Evolutionary conservation across 2,888 invertebrate genomes (phyloP).

Genomic region (Euclidia mi): DNA sequence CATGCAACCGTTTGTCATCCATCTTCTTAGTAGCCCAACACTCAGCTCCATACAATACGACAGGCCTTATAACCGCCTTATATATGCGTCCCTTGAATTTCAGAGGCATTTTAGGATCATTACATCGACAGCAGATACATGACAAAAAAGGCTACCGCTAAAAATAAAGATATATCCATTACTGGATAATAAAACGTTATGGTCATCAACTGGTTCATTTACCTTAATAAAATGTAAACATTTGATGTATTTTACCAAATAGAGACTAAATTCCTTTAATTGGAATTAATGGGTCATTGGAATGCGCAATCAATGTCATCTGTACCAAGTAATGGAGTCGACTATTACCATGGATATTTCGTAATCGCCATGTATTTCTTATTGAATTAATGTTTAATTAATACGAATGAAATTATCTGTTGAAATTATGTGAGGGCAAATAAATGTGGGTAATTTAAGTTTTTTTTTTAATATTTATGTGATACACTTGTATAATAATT

Average conservation of each 20-base stretch:
- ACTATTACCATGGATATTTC: conserved; percentile 30
- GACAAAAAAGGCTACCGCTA: too few relatives aligned
- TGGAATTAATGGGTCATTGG: conserved; percentile 49
- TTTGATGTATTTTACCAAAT: conserved; percentile 46
- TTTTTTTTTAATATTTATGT: too few relatives aligned
- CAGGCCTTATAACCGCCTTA: too few relatives aligned
- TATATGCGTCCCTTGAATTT: too few relatives aligned
- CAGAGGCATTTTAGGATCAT: too few relatives aligned
- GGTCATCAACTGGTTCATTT: not conserved
- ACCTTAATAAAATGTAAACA: conserved; percentile 39
- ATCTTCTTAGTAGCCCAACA: too few relatives aligned
- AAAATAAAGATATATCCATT: too few relatives aligned
- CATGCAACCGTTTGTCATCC: too few relatives aligned
- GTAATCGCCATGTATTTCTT: conserved; percentile 38
- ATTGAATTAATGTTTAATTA: conserved; percentile 28
- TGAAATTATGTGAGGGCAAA: not conserved
- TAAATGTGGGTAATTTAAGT: too few relatives aligned
- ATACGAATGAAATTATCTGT: conserved; percentile 11
- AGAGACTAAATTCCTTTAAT: conserved; percentile 38
- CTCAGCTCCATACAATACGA: too few relatives aligned
- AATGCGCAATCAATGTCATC: conserved; percentile 51
- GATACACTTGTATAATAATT: too few relatives aligned
- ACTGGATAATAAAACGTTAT: not conserved
- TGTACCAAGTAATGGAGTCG: conserved; percentile 34
- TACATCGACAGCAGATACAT: too few relatives aligned